Conservation (phyloP, 2,888 invertebrate species). For the Chloroclysta siterata region DNA sequence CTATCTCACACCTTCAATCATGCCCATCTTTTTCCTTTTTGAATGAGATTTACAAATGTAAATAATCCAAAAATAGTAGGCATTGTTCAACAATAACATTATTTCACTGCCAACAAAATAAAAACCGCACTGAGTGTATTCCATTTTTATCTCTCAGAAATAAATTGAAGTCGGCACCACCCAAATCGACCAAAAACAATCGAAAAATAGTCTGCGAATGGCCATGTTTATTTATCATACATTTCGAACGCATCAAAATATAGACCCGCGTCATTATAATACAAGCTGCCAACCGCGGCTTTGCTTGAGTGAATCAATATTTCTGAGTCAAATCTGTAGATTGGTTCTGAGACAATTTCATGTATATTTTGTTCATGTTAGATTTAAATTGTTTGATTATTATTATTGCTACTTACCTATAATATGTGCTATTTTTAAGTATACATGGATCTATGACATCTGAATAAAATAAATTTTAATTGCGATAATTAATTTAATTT, state of each 20-base stretch:
- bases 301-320: too few relatives aligned
- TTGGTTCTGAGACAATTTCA: too few relatives aligned
- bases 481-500: too few relatives aligned
- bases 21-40: conserved; percentile 4
- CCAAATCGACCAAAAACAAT: conserved; percentile 51
- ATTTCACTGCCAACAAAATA: conserved; percentile 32
- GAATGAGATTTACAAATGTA: conserved; percentile 20
- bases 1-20: conserved; percentile 6
- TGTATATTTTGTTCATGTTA: too few relatives aligned
- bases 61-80: conserved; percentile 29
- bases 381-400: too few relatives aligned
- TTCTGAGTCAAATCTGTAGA: too few relatives aligned
- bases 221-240: conserved; percentile 21
- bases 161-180: conserved; percentile 50
- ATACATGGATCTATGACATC: too few relatives aligned
- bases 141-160: conserved; percentile 55
- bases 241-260: conserved; percentile 22
- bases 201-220: conserved; percentile 31
- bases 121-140: conserved; percentile 46
- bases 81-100: conserved; percentile 31
- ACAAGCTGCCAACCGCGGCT: too few relatives aligned
- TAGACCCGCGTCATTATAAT: neutral
- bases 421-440: too few relatives aligned
- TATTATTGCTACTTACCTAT: too few relatives aligned
- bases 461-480: too few relatives aligned